Evolutionary conservation across 2,888 invertebrate genomes (phyloP).

Genomic region (Orthonevra nobilis): DNA sequence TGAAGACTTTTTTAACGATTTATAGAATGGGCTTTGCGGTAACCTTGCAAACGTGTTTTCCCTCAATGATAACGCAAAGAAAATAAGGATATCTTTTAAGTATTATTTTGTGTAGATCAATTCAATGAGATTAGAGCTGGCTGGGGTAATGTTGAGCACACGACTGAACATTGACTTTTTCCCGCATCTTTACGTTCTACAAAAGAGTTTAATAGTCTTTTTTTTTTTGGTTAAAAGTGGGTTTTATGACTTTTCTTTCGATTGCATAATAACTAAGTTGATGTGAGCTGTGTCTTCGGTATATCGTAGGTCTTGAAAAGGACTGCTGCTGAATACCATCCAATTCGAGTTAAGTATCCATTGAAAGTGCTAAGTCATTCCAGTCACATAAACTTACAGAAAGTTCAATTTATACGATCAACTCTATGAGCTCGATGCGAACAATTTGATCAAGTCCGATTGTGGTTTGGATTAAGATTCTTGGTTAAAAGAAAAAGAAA

Average conservation of each 20-base stretch:
- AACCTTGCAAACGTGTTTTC: slow-evolving; percentile 4
- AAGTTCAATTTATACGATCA: slow-evolving; percentile 6
- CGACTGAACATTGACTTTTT: too few species aligned
- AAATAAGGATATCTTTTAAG: too few species aligned
- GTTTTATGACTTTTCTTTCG: slow-evolving; percentile 6
- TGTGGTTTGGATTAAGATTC: slow-evolving; percentile 19
- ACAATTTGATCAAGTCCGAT: slow-evolving; percentile 32
- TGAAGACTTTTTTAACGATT: background rate
- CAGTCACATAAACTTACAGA: slow-evolving; percentile 12
- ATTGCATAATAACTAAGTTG: slow-evolving; percentile 13
- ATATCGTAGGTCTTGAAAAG: slow-evolving; percentile 3
- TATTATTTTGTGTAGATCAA: too few species aligned
- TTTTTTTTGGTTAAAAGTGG: too few species aligned
- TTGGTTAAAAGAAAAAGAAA: slow-evolving; percentile 23
- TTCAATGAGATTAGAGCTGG: too few species aligned
- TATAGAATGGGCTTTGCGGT: background rate
- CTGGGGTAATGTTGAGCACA: too few species aligned
- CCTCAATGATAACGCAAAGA: background rate
- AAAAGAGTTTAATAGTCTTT: too few species aligned
- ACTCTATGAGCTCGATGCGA: background rate
- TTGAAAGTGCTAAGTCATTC: too few species aligned
- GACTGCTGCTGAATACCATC: background rate
- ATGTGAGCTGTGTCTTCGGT: background rate
- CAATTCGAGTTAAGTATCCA: background rate
- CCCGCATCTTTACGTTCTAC: too few species aligned